Conservation (phyloP, 2,888 invertebrate species). For the Metallyticus violacea region DNA sequence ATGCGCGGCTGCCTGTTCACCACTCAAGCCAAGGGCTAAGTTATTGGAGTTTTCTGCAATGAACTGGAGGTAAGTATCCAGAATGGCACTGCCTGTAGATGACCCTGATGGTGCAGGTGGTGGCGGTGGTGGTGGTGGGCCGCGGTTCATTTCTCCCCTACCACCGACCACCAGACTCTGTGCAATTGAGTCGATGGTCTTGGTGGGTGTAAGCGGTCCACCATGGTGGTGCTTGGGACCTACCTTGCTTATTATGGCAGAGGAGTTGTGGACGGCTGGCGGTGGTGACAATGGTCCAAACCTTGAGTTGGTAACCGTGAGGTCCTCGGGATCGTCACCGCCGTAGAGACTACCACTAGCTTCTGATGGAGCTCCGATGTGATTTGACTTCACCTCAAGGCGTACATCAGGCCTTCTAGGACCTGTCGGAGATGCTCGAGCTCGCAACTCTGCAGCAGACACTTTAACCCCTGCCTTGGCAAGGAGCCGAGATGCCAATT, state of each 20-base stretch:
- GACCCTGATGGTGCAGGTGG: conserved; percentile 42
- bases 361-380: conserved; percentile 53
- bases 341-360: conserved; percentile 71
- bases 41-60: conserved; percentile 80
- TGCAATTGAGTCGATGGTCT: conserved; percentile 59
- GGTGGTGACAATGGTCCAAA: conserved; percentile 32
- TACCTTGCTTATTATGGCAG: conserved; percentile 34
- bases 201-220: conserved; percentile 51
- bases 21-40: conserved; percentile 57
- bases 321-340: conserved; percentile 80
- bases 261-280: conserved; percentile 25
- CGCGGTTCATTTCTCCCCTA: conserved; percentile 29
- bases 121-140: conserved; percentile 43
- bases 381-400: conserved; percentile 64
- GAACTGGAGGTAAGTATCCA: conserved; percentile 85
- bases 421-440: conserved; percentile 83
- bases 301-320: conserved; percentile 55
- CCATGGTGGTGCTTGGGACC: conserved; percentile 44
- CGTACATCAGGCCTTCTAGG: conserved; percentile 64
- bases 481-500: conserved; percentile 78
- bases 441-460: conserved; percentile 70
- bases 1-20: conserved; percentile 59
- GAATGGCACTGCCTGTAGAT: conserved; percentile 70
- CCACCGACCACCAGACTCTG: conserved; percentile 52
- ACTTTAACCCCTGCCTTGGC: conserved; percentile 83